Evolutionary conservation across 23 tunicate genomes (phyloP), one percentile per base, ranked within the genome.

Genomic region (Trididemnum clinides): DNA sequence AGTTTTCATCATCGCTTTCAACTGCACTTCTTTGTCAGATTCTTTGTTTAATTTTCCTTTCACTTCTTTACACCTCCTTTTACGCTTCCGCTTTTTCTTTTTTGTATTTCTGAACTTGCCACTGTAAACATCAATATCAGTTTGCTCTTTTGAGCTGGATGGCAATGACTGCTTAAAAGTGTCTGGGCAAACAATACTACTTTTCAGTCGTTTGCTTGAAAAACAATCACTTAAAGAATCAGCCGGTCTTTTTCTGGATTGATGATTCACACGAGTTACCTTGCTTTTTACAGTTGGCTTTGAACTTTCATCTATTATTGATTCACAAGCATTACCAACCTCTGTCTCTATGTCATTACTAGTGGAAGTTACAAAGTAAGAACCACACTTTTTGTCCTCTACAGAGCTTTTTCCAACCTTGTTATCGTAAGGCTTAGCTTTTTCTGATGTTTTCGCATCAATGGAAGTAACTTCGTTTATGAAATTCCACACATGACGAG

Each of bases 1-100:
- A 12, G 76, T 64, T 72, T 92, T 92, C 28, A 84, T 78, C 85
- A 87, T 87, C 1, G 82, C 97, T 19, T 49, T 19, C 39, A 78
- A 31, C 1, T 18, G 5, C 2, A 78, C 27, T 37, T 69, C 12
- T 19, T 69, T 69, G 22, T 69, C 31, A 5, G 10, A 21, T 57
- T 74, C 78, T 79, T 6, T 34, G 33, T 79, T 51, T 2, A 34
- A 5, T 59, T 29, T 33, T 0, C 37, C 32, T 34, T 33, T 85
- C 21, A 35, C 38, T 5, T 33, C n/a, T 22, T 59, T 73, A 57
- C 50, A 23, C 23, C 62, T 63, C 12, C 77, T 28, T 30, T 44
- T 63, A 30, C 78, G 30, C 12, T 34, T 72, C 26, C 50, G 44
- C 31, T 19, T 35, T 30, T 69, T 69, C 36, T 69, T 31, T 20